Percentiles rank a stretch among this genome's conserved stretches.
phyloP scores from a whole-genome alignment of 2,797 vertebrate genomes.

The Pipistrellus kuhlii region DNA sequence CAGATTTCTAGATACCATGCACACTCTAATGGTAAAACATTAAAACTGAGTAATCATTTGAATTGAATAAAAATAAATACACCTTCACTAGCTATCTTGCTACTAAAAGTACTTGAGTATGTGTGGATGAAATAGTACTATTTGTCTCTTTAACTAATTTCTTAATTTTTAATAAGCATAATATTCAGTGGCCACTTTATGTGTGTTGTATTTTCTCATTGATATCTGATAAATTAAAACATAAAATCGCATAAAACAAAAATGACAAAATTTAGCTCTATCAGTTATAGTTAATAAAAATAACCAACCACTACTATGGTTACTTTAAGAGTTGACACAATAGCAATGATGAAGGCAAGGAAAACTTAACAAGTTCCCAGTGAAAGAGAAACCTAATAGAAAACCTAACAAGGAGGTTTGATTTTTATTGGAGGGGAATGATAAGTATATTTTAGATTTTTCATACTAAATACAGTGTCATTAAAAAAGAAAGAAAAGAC shows the following conservation, averaged over 20 bases:
- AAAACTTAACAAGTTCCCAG: not conserved
- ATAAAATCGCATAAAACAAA: not conserved
- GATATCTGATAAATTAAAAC: conserved; percentile 17
- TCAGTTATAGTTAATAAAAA: conserved; percentile 46
- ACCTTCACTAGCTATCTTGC: conserved; percentile 18
- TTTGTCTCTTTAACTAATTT: not conserved
- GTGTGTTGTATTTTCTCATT: conserved; percentile 27
- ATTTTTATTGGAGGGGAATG: not conserved
- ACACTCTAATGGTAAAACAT: not conserved
- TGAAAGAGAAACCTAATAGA: not conserved
- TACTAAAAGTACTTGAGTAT: conserved; percentile 38
- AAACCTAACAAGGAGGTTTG: not conserved
- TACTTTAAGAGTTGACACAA: not conserved
- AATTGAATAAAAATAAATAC: conserved; percentile 48
- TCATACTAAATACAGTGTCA: not conserved
- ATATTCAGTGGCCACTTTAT: not conserved
- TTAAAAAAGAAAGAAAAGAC: not conserved
- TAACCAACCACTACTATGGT: not conserved
- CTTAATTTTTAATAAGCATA: not conserved
- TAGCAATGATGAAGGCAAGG: not conserved
- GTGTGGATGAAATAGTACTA: not conserved
- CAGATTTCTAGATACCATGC: not conserved
- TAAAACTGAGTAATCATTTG: conserved; percentile 39
- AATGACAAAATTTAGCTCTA: conserved; percentile 12
- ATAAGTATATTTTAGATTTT: conserved; percentile 4